These are phyloP conservation scores for Diabrotica undecimpunctata DNA, from an alignment of 1,140 invertebrate species.

Conservation along the genomic window DNA sequence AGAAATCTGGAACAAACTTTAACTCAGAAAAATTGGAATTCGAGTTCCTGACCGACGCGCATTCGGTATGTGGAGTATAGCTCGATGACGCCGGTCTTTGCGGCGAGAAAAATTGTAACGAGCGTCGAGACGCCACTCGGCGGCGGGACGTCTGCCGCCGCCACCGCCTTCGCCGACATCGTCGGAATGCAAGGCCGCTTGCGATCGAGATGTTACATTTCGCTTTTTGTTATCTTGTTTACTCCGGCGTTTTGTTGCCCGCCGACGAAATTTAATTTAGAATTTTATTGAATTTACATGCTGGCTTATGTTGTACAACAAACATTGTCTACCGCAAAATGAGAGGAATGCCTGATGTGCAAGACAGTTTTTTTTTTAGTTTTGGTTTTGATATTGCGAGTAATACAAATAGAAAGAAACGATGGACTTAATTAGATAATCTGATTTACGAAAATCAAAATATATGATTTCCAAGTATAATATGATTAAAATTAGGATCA, in stretches of 20 bases:
- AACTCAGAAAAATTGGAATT: too few relatives aligned
- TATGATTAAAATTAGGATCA: too few relatives aligned
- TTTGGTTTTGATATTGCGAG: neutral
- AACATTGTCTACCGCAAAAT: neutral
- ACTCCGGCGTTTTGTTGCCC: conserved; percentile 9
- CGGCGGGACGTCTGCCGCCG: conserved; percentile 1
- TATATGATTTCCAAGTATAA: too few relatives aligned
- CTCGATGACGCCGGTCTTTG: too few relatives aligned
- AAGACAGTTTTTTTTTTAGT: neutral
- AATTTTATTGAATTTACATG: conserved; percentile 14
- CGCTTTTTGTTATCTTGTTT: conserved; percentile 15
- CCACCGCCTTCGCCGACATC: neutral
- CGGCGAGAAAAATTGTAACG: too few relatives aligned
- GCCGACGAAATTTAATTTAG: conserved; percentile 16
- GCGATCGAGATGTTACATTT: conserved; percentile 10
- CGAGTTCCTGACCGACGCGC: too few relatives aligned
- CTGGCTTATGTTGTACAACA: neutral
- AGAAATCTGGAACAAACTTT: too few relatives aligned
- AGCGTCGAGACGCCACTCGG: neutral
- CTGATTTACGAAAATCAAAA: too few relatives aligned
- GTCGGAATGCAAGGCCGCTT: conserved; percentile 1
- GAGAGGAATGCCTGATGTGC: neutral
- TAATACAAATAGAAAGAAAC: too few relatives aligned
- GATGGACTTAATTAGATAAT: too few relatives aligned
- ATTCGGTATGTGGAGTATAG: too few relatives aligned